Conservation (phyloP, 2,797 vertebrate genomes). For the Pseudopleuronectes americanus region DNA sequence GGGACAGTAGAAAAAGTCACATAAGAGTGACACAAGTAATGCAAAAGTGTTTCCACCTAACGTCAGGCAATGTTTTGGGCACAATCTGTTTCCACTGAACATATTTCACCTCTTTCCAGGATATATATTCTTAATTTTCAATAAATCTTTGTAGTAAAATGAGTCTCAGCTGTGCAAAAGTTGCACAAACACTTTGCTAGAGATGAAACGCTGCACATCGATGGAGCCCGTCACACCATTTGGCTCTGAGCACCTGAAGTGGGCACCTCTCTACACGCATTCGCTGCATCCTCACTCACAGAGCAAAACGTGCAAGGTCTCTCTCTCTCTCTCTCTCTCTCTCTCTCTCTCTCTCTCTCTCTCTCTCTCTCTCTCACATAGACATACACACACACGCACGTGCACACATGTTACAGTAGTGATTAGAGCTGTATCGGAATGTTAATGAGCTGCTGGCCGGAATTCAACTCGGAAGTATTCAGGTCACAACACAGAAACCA, state of each 20-base stretch:
- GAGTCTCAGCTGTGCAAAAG: conserved; percentile 50
- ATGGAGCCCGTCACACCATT: conserved; percentile 37
- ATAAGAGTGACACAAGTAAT: not conserved
- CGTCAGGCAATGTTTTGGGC: not conserved
- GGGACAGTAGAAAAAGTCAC: not conserved
- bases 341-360: conserved; percentile 17
- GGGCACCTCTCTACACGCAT: conserved; percentile 51
- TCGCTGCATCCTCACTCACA: conserved; percentile 23
- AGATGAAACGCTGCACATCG: not conserved
- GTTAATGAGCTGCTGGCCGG: conserved; percentile 78
- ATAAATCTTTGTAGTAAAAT: conserved; percentile 53
- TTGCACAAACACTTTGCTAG: conserved; percentile 21
- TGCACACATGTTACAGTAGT: conserved; percentile 29
- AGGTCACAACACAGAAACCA: conserved; percentile 75
- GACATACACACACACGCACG: conserved; percentile 15
- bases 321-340: conserved; percentile 8
- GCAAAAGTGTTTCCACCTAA: conserved; percentile 5
- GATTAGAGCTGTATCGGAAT: conserved; percentile 78
- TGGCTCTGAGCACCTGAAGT: conserved; percentile 50
- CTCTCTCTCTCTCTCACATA: conserved; percentile 15
- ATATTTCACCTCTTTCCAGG: conserved; percentile 30
- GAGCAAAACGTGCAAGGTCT: conserved; percentile 52
- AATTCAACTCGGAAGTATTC: conserved; percentile 75
- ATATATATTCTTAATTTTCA: conserved; percentile 34
- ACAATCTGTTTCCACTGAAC: not conserved